Percentiles rank a stretch among this genome's conserved stretches.
Conservation (phyloP, 2,113 vertebrate genomes). For the Diphyllodes magnificus region DNA sequence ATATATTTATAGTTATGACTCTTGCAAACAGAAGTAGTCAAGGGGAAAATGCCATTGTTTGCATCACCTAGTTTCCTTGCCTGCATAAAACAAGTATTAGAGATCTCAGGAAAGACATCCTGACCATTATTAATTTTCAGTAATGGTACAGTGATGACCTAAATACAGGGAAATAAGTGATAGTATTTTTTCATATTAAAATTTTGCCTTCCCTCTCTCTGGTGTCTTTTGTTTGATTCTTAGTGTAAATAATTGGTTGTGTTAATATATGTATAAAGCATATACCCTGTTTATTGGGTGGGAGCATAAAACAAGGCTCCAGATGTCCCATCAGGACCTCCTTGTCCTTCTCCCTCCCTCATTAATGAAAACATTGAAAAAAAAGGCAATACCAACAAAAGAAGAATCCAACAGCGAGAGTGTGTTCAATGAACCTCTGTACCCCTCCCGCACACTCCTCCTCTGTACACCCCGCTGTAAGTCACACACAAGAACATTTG, state of each 20-base stretch:
- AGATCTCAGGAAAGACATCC: not conserved
- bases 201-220: not conserved
- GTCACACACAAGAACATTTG: not conserved
- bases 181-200: not conserved
- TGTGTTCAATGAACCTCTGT: not conserved
- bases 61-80: not conserved
- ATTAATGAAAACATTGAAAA: not conserved
- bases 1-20: not conserved
- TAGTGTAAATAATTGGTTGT: not conserved
- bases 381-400: not conserved
- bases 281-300: not conserved
- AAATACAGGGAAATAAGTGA: not conserved
- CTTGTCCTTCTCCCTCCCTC: not conserved
- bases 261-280: not conserved
- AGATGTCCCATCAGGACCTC: not conserved
- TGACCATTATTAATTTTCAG: not conserved
- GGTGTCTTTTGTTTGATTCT: not conserved
- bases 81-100: not conserved
- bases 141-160: not conserved
- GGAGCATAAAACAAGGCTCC: not conserved
- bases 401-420: not conserved
- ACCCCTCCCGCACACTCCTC: accelerated
- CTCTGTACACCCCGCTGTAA: not conserved
- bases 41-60: not conserved
- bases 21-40: not conserved